Evolutionary conservation across 2,888 invertebrate genomes (phyloP).

Genomic region (Acronicta leporina): DNA sequence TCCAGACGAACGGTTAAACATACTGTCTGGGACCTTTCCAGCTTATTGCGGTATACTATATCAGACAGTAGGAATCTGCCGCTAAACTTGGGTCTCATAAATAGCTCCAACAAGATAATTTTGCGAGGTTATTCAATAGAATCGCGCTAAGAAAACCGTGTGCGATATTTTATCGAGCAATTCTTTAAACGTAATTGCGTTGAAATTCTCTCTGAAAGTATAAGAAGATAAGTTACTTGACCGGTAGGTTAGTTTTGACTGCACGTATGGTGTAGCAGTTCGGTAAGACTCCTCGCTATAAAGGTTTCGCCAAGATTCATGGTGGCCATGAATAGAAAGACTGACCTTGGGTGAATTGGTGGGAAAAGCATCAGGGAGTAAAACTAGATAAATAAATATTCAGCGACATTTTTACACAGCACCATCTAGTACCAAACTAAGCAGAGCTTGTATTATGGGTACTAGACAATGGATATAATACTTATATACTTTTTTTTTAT

Average conservation of each 20-base stretch:
- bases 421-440: too few species aligned
- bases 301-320: too few species aligned
- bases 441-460: too few species aligned
- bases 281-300: too few species aligned
- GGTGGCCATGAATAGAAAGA: too few species aligned
- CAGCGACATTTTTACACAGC: too few species aligned
- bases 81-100: conserved; percentile 37
- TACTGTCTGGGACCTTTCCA: conserved; percentile 47
- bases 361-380: too few species aligned
- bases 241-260: neutral
- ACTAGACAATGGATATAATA: too few species aligned
- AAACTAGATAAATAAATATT: too few species aligned
- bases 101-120: conserved; percentile 25
- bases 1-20: conserved; percentile 44
- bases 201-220: neutral
- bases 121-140: conserved; percentile 1
- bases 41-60: conserved; percentile 48
- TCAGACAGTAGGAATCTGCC: conserved; percentile 31
- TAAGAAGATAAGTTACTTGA: neutral
- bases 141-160: neutral
- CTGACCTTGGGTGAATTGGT: too few species aligned
- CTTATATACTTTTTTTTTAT: too few species aligned
- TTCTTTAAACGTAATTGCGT: neutral
- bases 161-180: neutral
- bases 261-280: too few species aligned